phyloP scores from a whole-genome alignment of 2,113 vertebrate genomes.

The Aptenodytes patagonicus region DNA sequence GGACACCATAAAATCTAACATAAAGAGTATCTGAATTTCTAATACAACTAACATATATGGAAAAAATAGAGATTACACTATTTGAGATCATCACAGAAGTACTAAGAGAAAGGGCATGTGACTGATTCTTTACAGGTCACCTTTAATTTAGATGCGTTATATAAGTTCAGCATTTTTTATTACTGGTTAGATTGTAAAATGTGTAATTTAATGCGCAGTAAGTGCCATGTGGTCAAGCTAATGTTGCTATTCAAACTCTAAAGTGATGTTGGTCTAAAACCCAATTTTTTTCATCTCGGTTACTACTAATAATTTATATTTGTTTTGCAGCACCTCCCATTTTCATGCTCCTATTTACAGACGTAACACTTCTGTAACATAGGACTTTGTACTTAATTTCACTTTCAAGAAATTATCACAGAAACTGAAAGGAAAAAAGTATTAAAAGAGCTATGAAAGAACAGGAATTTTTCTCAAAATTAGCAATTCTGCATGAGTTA shows the following conservation, averaged over 20 bases:
- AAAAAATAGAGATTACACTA: background rate
- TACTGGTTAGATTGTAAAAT: slow-evolving; percentile 25
- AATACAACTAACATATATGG: fast-evolving
- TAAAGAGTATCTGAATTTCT: background rate
- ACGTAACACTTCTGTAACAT: background rate
- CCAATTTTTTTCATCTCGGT: background rate
- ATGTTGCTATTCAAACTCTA: background rate
- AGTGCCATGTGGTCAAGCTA: slow-evolving; percentile 42
- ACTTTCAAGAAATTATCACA: background rate
- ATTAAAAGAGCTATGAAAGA: background rate
- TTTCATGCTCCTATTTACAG: background rate
- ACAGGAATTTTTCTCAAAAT: background rate
- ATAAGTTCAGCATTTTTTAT: slow-evolving; percentile 43
- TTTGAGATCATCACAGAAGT: background rate
- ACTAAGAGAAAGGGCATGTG: background rate
- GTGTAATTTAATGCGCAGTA: background rate
- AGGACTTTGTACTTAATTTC: background rate
- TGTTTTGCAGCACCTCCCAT: background rate
- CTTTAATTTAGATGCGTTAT: slow-evolving; percentile 37
- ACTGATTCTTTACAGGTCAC: slow-evolving; percentile 29
- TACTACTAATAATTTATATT: background rate
- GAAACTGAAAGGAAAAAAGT: background rate
- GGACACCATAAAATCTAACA: background rate
- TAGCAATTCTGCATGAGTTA: background rate
- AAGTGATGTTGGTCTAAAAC: background rate